Base-by-base conservation (phyloP, 1,140 invertebrate species). In the Euura lappo region DNA sequence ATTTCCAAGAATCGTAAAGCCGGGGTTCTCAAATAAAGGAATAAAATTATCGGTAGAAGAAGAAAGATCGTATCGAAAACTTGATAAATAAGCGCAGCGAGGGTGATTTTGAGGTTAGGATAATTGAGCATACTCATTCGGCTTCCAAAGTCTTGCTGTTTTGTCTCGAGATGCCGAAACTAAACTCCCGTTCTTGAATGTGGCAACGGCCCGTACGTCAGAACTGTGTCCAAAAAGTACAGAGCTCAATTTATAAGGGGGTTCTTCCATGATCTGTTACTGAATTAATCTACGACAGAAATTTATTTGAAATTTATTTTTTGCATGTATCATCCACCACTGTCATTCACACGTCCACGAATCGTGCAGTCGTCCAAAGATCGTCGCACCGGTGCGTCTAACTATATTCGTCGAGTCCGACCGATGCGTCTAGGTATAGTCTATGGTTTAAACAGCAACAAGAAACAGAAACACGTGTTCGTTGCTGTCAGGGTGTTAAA, bases 161-260 rank as follows among this genome's bases (percentile, higher is more conserved):
- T 92, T 93, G 85, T 98, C 97, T 78, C 96, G 89, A 10, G 96
- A 98, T 6, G 92, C 94, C 2, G 96, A 96, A 44, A 97, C 85
- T 77, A 98, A 92, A 71, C 89, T 91, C 76, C 91, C 92, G 80
- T 94, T 91, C 5, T 90, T 88, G 51, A 91, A 91, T 5, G 89
- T 88, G 2, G 91, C 88, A 8, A 98, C 89, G 67, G 91, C 91
- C 74, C 97, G 89, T 45, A 98, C 96, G 85, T 98, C 97, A 80
- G 93, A 89, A 51, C 92, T 92, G 86, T 98, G 96, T 0, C 95
- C 95, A 76, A 89, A 85, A 47, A 97, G 86, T 77, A 91, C 90
- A 81, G 91, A 90, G 84, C 94, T 93, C 71, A 97, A 87, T 88
- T 95, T 95, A 80, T 94, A 96, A 43, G 67, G 44, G 8, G 75